Evolutionary conservation across 2,113 vertebrate genomes (phyloP), one percentile per base, ranked within the genome.

Genomic region (Rhodinocichla rosea): DNA sequence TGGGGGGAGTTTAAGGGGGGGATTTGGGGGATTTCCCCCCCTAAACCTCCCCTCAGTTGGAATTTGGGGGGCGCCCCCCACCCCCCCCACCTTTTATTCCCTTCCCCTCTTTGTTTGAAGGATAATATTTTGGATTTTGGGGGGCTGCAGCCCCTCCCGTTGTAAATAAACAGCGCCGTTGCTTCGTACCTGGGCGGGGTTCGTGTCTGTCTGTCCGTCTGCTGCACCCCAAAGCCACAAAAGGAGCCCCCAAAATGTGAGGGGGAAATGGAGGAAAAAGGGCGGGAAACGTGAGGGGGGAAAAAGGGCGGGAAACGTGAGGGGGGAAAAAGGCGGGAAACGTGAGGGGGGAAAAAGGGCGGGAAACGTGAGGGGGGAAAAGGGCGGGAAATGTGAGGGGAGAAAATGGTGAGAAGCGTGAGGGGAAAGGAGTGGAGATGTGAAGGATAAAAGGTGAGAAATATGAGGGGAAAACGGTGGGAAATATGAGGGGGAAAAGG

Each of bases 361-460:
- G 13, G 27, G 28, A 42, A 42, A 10, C 1, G 13, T 30, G 39
- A 15, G 14, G 20, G 63, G 26, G 2, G 9, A 33, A 11, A 32
- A 53, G 10, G 39, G 62, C 1, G 39, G 18, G 19, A 42, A 63
- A 42, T 0, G 8, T 14, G 39, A 15, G 10, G 20, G 23, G 30
- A 2, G 2, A 23, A 45, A n/a, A 18, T 2, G 3, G 32, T 0
- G 33, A 24, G 13, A 47, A 27, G 9, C 2, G 8, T 67, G 64
- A 45, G 30, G 23, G 11, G 60, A 63, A 63, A 42, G 18, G 20
- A 18, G 60, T 27, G 39, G 13, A 11, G n/a, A n/a, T n/a, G 6
- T 40, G 40, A 40, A 40, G 40, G 40, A 40, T 40, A 18, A 63
- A 63, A 1, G 13, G 30, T 2, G 21, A 6, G 15, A 44, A 64